These are phyloP conservation scores for Myotis lucifugus DNA, from an alignment of 2,113 vertebrate genomes.

Conservation along the genomic window DNA sequence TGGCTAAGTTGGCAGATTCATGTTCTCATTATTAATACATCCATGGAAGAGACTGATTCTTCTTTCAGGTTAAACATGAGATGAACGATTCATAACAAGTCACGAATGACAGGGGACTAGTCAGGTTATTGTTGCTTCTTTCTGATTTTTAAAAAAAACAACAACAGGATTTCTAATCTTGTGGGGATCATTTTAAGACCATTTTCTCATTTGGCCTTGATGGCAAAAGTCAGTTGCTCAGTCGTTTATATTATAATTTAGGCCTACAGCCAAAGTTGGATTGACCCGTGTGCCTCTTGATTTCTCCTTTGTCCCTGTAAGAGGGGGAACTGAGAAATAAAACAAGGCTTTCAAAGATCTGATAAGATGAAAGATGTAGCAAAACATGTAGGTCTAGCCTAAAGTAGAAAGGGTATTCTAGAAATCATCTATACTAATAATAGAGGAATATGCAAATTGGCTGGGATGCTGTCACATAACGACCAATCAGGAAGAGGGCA, in stretches of 20 bases:
- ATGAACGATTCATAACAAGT: not conserved
- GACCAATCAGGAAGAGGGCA: no score
- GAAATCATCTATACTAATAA: not conserved
- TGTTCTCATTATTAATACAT: conserved; percentile 9
- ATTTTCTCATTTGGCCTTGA: not conserved
- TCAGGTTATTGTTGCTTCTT: not conserved
- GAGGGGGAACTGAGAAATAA: not conserved
- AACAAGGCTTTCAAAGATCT: not conserved
- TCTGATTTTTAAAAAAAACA: not conserved
- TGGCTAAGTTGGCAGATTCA: not conserved
- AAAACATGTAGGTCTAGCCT: not conserved
- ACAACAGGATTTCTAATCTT: not conserved
- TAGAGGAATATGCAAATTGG: no score
- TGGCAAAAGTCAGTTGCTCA: not conserved
- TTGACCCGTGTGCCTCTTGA: not conserved
- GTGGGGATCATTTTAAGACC: not conserved
- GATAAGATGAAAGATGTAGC: not conserved
- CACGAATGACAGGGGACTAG: not conserved
- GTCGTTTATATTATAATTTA: not conserved
- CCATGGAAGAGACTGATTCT: not conserved
- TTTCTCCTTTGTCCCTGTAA: not conserved
- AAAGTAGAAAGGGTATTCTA: not conserved
- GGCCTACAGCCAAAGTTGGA: not conserved
- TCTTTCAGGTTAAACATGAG: not conserved
- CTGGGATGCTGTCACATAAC: no score